Base-by-base conservation (phyloP, 2,113 vertebrate genomes). In the Prionailurus bengalensis region DNA sequence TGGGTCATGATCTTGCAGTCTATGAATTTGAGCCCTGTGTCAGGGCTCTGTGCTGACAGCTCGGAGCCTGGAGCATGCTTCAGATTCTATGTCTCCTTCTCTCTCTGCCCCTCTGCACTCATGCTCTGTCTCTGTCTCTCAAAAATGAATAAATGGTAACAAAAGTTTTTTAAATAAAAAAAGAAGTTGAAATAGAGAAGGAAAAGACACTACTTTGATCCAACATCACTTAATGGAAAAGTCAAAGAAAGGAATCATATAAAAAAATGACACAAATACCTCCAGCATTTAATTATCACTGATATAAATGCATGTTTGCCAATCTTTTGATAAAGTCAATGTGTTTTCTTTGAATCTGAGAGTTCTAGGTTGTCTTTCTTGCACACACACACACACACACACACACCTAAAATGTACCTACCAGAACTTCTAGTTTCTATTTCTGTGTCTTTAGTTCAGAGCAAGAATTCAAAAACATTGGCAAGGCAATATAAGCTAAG, bases 341-440 rank as follows among this genome's bases (percentile, higher is more conserved):
- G 45, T 6, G 83, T 91, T 91, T 70, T 25, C 83, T 97, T 92
- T 92, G 48, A 65, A 68, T 95, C 65, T 86, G 87, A 42, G 27
- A 91, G 27, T 82, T 71, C 63, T 31, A 33, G 63, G 6, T 48
- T 63, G 7, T 89, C 51, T 92, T 89, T 78, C 61, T 91, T 89
- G 21, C 1, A 45, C 45, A 45, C 45, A 45, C 45, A 45, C 45
- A 45, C 45, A 45, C 45, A 45, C 45, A 79, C 14, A 91, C 79
- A 13, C n/a, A 90, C 16, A 73, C 31, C 58, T 58, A 58, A 84
- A 93, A 95, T 93, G 63, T 65, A 85, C 80, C 29, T 39, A 91
- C 85, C 84, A 89, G 89, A 97, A 82, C 29, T 89, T 97, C 66
- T 33, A 95, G 45, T 84, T 85, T 96, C 78, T 66, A 88, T 83